Evolutionary conservation across 2,113 vertebrate species (phyloP).

Genomic region (Porphyrio hochstetteri): DNA sequence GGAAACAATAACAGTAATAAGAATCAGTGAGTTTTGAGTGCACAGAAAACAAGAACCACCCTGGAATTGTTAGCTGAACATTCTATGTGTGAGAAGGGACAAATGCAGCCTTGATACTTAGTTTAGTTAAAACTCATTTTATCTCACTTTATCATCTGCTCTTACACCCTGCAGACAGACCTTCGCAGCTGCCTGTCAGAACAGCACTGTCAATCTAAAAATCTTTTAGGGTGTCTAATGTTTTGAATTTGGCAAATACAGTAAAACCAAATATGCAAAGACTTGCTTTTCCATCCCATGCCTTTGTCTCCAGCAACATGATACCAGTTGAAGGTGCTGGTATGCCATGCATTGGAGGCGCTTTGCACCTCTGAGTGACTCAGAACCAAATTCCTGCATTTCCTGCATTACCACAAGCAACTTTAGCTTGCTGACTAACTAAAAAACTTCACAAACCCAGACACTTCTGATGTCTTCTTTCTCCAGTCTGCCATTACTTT

Average conservation of each 20-base stretch:
- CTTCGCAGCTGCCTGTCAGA: not conserved
- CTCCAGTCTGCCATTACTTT: not conserved
- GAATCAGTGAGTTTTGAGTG: not conserved
- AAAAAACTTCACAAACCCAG: not conserved
- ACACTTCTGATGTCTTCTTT: not conserved
- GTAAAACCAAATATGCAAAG: not conserved
- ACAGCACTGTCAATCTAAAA: not conserved
- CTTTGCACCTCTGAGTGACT: not conserved
- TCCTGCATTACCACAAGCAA: not conserved
- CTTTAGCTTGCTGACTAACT: not conserved
- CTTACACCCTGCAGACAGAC: not conserved
- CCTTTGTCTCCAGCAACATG: not conserved
- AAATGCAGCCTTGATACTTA: not conserved
- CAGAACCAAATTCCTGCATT: not conserved
- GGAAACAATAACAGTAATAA: not conserved
- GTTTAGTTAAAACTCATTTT: not conserved
- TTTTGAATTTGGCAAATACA: not conserved
- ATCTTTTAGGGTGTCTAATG: not conserved
- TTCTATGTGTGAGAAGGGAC: not conserved
- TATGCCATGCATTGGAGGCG: fast-evolving
- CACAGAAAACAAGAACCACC: not conserved
- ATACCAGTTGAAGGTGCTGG: not conserved
- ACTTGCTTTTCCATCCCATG: not conserved
- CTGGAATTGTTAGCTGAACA: not conserved
- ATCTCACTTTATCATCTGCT: not conserved